Evolutionary conservation across 2,113 vertebrate genomes (phyloP).

Genomic region (Scartelaos histophorus): DNA sequence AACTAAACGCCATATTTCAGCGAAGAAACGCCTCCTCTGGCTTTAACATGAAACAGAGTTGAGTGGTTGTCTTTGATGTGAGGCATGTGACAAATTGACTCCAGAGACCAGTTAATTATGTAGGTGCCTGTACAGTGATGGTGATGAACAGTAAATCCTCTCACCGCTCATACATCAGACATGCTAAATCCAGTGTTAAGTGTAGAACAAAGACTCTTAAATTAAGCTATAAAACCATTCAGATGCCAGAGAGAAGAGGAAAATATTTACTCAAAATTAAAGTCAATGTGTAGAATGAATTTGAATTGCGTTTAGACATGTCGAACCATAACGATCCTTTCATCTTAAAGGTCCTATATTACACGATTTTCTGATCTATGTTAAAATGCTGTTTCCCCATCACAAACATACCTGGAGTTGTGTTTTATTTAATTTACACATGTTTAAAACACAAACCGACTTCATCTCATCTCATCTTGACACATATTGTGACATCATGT

Average conservation of each 20-base stretch:
- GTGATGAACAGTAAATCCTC: not conserved
- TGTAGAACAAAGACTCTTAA: not conserved
- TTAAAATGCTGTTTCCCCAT: too few species aligned
- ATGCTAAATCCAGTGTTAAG: conserved; percentile 20
- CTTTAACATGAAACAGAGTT: not conserved
- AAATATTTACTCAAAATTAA: conserved; percentile 26
- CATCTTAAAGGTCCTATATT: not conserved
- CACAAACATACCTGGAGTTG: too few species aligned
- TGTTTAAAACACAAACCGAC: too few species aligned
- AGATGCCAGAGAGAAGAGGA: conserved; percentile 36
- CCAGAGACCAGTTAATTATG: not conserved
- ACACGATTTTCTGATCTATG: too few species aligned
- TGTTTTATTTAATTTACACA: too few species aligned
- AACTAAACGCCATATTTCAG: not conserved
- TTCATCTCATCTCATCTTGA: too few species aligned
- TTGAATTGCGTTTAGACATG: not conserved
- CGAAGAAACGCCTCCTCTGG: not conserved
- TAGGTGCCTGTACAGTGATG: not conserved
- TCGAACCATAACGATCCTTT: not conserved
- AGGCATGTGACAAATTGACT: not conserved
- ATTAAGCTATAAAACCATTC: conserved; percentile 59
- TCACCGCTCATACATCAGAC: not conserved
- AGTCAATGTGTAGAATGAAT: not conserved
- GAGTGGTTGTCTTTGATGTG: conserved; percentile 1
- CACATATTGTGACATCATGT: too few species aligned